A percentile compares a stretch with the other conserved stretches of the same genome.
phyloP scores from a whole-genome alignment of 2,888 invertebrate genomes.

The Stegana nigrithorax region DNA sequence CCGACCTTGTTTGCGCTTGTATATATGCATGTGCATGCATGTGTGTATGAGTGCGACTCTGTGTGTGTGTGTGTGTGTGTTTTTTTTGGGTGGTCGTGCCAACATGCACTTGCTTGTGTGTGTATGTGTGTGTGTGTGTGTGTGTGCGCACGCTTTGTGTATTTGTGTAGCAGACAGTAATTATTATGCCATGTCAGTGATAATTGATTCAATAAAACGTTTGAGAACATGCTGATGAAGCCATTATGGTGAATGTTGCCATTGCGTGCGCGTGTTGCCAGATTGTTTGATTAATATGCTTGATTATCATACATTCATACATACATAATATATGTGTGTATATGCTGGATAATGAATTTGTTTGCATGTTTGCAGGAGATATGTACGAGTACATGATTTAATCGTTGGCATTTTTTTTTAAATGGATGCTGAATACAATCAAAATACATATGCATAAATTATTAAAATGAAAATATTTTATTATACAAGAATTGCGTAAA shows the following conservation, averaged over 20 bases:
- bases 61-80: slow-evolving; percentile 26
- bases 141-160: slow-evolving; percentile 26
- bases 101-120: slow-evolving; percentile 15
- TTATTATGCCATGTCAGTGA: slow-evolving; percentile 62
- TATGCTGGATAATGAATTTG: slow-evolving; percentile 18
- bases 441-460: no score
- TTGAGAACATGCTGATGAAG: slow-evolving; percentile 29
- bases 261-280: slow-evolving; percentile 3
- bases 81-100: slow-evolving; percentile 26
- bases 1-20: slow-evolving; percentile 25
- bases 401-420: background rate
- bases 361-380: background rate
- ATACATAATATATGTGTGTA: background rate
- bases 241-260: slow-evolving; percentile 28
- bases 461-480: no score
- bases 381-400: background rate
- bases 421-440: no score
- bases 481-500: no score
- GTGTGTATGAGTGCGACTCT: slow-evolving; percentile 18
- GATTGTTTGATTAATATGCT: slow-evolving; percentile 6
- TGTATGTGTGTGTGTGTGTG: background rate
- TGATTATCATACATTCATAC: background rate
- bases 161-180: slow-evolving; percentile 52
- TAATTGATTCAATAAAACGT: slow-evolving; percentile 60
- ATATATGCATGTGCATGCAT: slow-evolving; percentile 28